Base-by-base conservation (phyloP, 2,113 vertebrate species). In the Prionailurus bengalensis region DNA sequence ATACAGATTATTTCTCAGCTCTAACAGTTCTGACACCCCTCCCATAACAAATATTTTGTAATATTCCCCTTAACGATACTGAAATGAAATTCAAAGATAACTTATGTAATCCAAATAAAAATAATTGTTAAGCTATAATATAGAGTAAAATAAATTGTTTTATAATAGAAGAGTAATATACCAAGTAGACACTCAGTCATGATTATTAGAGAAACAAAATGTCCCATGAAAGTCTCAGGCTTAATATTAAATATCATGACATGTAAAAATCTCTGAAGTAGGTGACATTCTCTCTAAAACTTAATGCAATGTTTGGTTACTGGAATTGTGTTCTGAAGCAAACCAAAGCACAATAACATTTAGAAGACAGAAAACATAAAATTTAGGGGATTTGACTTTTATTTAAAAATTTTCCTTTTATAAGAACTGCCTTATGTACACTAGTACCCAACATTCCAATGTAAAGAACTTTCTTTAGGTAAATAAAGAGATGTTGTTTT, bases 21-120 rank as follows among this genome's bases (percentile, higher is more conserved):
- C n/a, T 94, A 68, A 63, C 48, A 80, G 19, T 93, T 96, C 33
- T 55, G 86, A 42, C 10, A 95, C 1, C n/a, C 19, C 5, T 89
- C 86, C 42, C 19, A 55, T 65, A 79, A 83, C 3, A 45, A 74
- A 45, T 65, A 70, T 81, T 83, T 94, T 78, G 9, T 53, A 95
- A 95, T 81, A 61, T 31, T 39, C n/a, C 66, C 27, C 48, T 92
- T 71, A 85, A 80, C 17, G 78, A 95, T 58, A 51, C 4, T 91
- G 42, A 97, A 81, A 76, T 91, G 21, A 91, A 96, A 93, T 85
- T 45, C 7, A 97, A 91, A 91, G 73, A 91, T 31, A 96, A n/a
- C 8, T 81, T 86, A 58, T 61, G 15, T 42, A 92, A 68, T 45
- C 19, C 73, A 89, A 92, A 73, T 51, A 85, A 91, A 96, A 95